These are phyloP conservation scores for Heliconius melpomene DNA, from an alignment of 1,140 invertebrate species.

Conservation along the genomic window DNA sequence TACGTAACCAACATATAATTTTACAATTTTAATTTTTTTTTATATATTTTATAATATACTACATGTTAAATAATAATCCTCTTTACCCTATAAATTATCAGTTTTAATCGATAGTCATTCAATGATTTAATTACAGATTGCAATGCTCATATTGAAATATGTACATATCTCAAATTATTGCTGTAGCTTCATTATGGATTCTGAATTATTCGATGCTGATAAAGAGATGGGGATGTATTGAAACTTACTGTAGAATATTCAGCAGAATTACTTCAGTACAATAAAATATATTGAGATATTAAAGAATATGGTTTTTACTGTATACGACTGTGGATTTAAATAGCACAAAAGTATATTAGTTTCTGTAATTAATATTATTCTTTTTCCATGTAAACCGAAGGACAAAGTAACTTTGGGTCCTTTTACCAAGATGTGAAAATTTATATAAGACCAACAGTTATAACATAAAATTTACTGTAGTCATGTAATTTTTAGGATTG, in stretches of 20 bases:
- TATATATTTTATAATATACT: background rate
- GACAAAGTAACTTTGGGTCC: too few species aligned
- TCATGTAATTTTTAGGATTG: too few species aligned
- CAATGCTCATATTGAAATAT: conserved; percentile 9
- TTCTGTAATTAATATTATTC: too few species aligned
- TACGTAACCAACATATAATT: too few species aligned
- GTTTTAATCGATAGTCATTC: conserved; percentile 5
- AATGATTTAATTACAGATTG: conserved; percentile 9
- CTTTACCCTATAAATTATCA: background rate
- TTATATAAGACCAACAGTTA: too few species aligned
- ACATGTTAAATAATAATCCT: background rate
- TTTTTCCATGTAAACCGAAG: too few species aligned
- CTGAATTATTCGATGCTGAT: background rate
- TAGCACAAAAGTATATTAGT: too few species aligned
- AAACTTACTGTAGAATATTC: background rate
- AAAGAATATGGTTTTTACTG: too few species aligned
- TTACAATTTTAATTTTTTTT: too few species aligned
- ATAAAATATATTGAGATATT: background rate
- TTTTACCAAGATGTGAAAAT: too few species aligned
- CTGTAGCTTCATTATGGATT: background rate
- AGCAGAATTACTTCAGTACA: background rate
- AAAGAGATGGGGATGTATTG: background rate
- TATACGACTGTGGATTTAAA: too few species aligned
- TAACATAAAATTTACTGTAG: too few species aligned
- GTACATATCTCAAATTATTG: conserved; percentile 14